Conservation (phyloP, 2,888 invertebrate genomes). For the Chloroclysta siterata region DNA sequence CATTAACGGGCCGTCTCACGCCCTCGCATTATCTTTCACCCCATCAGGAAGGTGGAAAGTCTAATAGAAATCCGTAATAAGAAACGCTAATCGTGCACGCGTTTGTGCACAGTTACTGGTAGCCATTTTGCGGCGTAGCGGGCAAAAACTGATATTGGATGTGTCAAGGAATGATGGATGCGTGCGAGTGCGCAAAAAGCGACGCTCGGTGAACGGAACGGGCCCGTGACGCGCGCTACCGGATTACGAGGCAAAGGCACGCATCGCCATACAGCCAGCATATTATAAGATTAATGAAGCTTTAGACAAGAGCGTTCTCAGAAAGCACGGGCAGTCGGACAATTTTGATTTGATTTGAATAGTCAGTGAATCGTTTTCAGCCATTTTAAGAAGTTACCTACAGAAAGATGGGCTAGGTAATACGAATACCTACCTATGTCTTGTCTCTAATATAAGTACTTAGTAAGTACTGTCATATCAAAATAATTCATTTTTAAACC, state of each 20-base stretch:
- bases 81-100: constrained; percentile 79
- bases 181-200: constrained; percentile 70
- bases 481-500: not conserved
- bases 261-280: constrained; percentile 12
- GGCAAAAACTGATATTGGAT: constrained; percentile 83
- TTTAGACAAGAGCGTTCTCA: not conserved
- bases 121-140: constrained; percentile 64
- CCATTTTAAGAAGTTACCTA: no score
- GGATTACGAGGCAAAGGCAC: constrained; percentile 35
- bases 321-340: not conserved
- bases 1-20: constrained; percentile 80
- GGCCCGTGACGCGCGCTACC: constrained; percentile 63
- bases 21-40: constrained; percentile 82
- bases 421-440: no score
- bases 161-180: constrained; percentile 83
- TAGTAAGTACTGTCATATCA: not conserved
- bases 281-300: constrained; percentile 6
- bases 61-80: constrained; percentile 84
- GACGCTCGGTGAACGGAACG: constrained; percentile 45
- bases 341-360: not conserved
- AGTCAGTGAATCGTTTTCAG: not conserved
- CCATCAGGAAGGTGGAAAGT: constrained; percentile 81
- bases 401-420: no score
- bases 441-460: no score
- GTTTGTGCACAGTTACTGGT: constrained; percentile 65